Base-by-base conservation (phyloP, 2,113 vertebrate genomes). In the Nematolebias whitei region DNA sequence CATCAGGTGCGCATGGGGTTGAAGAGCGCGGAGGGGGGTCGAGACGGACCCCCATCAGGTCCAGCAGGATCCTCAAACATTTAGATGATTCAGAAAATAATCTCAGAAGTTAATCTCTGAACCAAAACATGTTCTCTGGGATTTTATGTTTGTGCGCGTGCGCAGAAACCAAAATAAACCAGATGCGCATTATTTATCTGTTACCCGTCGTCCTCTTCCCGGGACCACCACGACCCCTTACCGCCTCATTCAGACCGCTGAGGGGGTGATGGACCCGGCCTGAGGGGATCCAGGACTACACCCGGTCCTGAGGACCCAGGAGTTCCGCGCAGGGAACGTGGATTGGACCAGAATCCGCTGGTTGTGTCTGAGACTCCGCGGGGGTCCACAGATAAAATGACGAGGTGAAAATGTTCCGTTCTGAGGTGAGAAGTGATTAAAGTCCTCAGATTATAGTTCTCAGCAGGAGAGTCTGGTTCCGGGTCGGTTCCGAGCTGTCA, bases 191-290 rank as follows among this genome's bases (percentile, higher is more conserved):
- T 50, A 63, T 54, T 56, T 74, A 48, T 48, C 78, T 71, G 71
- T 83, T 78, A 80, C 44, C 54, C 23, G 10, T 16, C 16, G 0
- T 47, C 49, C 92, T 70, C 79, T 77, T 83, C 82, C 47, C 14
- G 20, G 5, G 47, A 29, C 26, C 26, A 29, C 7, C 47, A 74
- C 82, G 71, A 66, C 53, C 91, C 88, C 90, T 94, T 93, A 94
- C 88, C 81, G 54, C 74, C 88, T 78, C 58, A 83, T 90, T 91
- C 83, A 79, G 66, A 55, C 60, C 11, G 43, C 32, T 52, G 71
- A 61, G 69, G 76, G 78, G 78, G 73, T 85, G 88, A 90, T n/a
- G n/a, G n/a, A n/a, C n/a, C n/a, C n/a, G 26, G 26, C 26, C 26
- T 29, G 1, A 29, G 26, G 7, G 26, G 26, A 29, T 3, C 26